These are phyloP conservation scores for Ethmia dodecea DNA, from an alignment of 2,888 invertebrate species.

Conservation along the genomic window DNA sequence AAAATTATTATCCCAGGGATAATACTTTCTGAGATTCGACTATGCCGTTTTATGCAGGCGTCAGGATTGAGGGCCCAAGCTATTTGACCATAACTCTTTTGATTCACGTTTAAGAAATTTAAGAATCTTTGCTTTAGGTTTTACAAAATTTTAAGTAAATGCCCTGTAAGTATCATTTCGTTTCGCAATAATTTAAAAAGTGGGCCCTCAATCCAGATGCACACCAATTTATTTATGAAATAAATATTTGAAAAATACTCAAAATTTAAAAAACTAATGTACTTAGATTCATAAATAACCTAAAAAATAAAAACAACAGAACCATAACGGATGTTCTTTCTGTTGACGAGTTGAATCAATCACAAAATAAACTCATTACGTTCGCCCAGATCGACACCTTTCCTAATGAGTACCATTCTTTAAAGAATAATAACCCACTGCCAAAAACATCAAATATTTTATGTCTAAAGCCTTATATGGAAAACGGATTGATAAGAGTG, in stretches of 20 bases:
- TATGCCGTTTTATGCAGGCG: too few species aligned
- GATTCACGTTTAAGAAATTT: too few species aligned
- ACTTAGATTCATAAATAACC: slow-evolving; percentile 1
- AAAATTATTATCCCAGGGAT: too few species aligned
- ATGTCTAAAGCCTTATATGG: slow-evolving; percentile 21
- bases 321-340: too few species aligned
- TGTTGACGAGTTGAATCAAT: background rate
- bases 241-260: slow-evolving; percentile 5
- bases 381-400: slow-evolving; percentile 19
- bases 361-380: background rate
- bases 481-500: slow-evolving; percentile 21
- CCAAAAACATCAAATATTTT: slow-evolving; percentile 12
- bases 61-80: too few species aligned
- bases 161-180: too few species aligned
- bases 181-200: too few species aligned
- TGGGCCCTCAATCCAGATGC: too few species aligned
- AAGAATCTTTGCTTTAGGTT: too few species aligned
- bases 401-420: slow-evolving; percentile 15
- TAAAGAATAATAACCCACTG: slow-evolving; percentile 11
- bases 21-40: too few species aligned
- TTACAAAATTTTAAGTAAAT: too few species aligned
- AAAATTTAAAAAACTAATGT: slow-evolving; percentile 2
- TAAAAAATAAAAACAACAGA: background rate
- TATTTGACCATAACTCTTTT: too few species aligned
- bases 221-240: background rate